Base-by-base conservation (phyloP, 2,888 invertebrate genomes). In the Aphodius granarius region DNA sequence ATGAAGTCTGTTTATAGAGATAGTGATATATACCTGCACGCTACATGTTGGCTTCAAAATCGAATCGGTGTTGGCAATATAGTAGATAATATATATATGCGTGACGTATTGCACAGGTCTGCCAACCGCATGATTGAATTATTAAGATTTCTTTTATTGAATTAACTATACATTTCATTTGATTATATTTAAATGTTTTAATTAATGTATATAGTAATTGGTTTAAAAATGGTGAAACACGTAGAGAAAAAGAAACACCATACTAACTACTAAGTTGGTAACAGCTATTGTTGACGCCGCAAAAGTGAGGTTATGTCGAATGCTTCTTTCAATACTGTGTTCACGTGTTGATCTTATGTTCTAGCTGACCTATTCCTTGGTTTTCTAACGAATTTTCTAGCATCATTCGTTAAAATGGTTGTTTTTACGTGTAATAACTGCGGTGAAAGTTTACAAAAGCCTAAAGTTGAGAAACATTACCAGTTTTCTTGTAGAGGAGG, bases 371-470 rank as follows among this genome's bases (percentile, higher is more conserved):
- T 43, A 6, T 3, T 43, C n/a, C 13, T 43, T 43, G 43, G 13
- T 9, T 43, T 2, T 43, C 13, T 43, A 43, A 13, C 43, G 43
- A 43, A 43, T 43, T 43, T 43, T 43, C 43, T 6, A 43, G 43
- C 13, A 43, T 43, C 43, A 43, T 43, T 43, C 43, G 9, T 43
- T 43, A 82, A 77, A 77, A 98, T 98, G 98, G 98, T 98, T 66
- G 94, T 96, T 73, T 98, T 98, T 86, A 95, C 95, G 13, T 98
- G 98, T 86, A 94, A 95, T 82, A 91, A 93, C 81, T 99, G 98
- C 86, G 97, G 97, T 0, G 96, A 96, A 78, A 93, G 96, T 63
- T 87, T 97, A 62, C 96, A 97, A 85, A 98, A 98, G 85, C 94
- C 95, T 21, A 93, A 94, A 85, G 97, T 97, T 0, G 96, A 95